Evolutionary conservation across 2,888 invertebrate genomes (phyloP), one percentile per base, ranked within the genome.

Genomic region (Phalera bucephala): DNA sequence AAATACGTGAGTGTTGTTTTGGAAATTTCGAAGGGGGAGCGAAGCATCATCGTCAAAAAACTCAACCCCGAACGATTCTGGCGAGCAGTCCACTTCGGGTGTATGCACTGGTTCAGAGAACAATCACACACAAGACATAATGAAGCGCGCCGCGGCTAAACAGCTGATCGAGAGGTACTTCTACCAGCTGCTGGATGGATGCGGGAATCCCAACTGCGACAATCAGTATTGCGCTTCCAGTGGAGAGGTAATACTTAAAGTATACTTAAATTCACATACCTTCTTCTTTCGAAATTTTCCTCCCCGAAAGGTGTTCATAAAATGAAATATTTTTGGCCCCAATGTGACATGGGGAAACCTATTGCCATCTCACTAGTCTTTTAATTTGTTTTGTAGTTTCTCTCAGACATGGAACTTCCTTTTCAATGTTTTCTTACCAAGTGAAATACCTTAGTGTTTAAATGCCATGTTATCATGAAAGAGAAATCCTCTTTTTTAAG

Each of bases 121-220:
- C 47, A 62, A 69, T 50, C 70, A 49, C 43, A 84, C 87, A 57
- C 90, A 91, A 52, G 92, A 92, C 90, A 93, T 92, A 63, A 94
- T 94, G 94, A 94, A 94, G 86, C 91, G 94, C 33, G 93, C 93
- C 39, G 93, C 94, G 27, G 97, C 96, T 23, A 96, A 94, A 80
- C 95, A 95, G 78, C 90, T 97, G 49, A 97, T 98, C 52, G 96
- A 97, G 82, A 92, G 96, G 67, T 98, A 97, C 83, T 97, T 97
- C 80, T 96, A 96, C 85, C 97, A 98, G 86, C 89, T 98, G 51
- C 94, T 95, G 25, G 95, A 97, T 77, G 98, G 98, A 57, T 98
- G 98, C 84, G 97, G 98, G 13, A 96, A 96, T 81, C 91, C 93
- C n/a, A 91, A 92, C 63, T 98, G 98, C 82, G 92, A 93, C 66